Evolutionary conservation across 1,140 invertebrate species (phyloP).

Genomic region (Nephotettix cincticeps): DNA sequence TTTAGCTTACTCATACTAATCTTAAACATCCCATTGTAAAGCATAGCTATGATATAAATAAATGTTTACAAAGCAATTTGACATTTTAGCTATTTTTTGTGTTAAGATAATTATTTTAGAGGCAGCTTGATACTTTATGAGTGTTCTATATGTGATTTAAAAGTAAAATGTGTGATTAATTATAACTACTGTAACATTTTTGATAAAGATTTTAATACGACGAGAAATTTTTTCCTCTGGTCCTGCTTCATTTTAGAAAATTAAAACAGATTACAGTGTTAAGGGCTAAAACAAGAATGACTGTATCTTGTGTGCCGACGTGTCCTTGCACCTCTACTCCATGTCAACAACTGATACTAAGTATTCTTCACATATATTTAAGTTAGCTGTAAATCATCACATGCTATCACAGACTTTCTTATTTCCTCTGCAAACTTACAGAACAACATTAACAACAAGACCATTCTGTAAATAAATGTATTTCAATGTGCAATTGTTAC

Average conservation of each 20-base stretch:
- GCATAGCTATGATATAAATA: too few relatives aligned
- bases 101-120: too few relatives aligned
- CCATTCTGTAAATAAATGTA: not conserved
- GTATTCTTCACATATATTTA: slow-evolving; percentile 19
- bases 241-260: not conserved
- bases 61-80: too few relatives aligned
- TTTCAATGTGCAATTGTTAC: slow-evolving; percentile 25
- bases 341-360: slow-evolving; percentile 1
- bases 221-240: not conserved
- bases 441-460: not conserved
- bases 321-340: not conserved
- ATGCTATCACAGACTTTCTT: slow-evolving; percentile 38
- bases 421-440: slow-evolving; percentile 16
- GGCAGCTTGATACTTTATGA: too few relatives aligned
- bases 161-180: too few relatives aligned
- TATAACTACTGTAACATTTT: too few relatives aligned
- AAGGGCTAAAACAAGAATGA: not conserved
- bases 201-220: too few relatives aligned
- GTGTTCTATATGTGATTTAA: too few relatives aligned
- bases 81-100: too few relatives aligned
- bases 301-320: not conserved
- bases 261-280: not conserved
- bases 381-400: slow-evolving; percentile 36
- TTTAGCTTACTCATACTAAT: too few relatives aligned
- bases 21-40: too few relatives aligned